A percentile compares a stretch with the other conserved stretches of the same genome.
These are phyloP conservation scores for Pachyramphus minor DNA, from an alignment of 2,113 vertebrate genomes.

Conservation along the genomic window DNA sequence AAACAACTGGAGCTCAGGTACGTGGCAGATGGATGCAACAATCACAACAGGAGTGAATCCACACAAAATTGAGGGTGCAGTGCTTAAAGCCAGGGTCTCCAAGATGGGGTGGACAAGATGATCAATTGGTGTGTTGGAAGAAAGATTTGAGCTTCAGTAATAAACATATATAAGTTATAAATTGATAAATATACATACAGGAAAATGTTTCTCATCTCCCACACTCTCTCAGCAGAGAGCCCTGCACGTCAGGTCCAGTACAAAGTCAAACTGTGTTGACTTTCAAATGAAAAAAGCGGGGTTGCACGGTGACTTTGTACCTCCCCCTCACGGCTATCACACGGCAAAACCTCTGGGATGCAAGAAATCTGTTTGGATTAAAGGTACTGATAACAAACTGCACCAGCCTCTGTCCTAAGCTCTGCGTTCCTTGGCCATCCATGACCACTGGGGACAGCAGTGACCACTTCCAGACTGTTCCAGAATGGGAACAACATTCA, in stretches of 20 bases:
- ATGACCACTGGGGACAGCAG: rapidly evolving
- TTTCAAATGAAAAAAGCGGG: background rate
- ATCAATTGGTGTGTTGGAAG: background rate
- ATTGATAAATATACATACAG: background rate
- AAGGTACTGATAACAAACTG: background rate
- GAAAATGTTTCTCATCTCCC: background rate
- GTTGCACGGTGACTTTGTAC: rapidly evolving
- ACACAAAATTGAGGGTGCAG: background rate
- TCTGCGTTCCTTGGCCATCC: background rate
- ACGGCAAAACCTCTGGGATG: background rate
- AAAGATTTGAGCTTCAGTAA: background rate
- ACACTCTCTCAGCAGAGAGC: background rate
- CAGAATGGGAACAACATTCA: background rate
- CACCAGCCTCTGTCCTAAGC: background rate
- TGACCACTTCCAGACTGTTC: background rate
- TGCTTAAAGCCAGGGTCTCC: background rate
- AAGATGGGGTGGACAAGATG: background rate
- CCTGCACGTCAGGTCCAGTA: rapidly evolving
- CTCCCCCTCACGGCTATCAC: background rate
- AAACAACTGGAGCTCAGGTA: background rate
- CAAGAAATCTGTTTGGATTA: background rate
- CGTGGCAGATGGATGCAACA: background rate
- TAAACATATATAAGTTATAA: background rate
- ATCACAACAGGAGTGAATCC: background rate
- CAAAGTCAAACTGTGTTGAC: background rate